Evolutionary conservation across 2,113 vertebrate species (phyloP).

Genomic region (Actenoides lindsayi): DNA sequence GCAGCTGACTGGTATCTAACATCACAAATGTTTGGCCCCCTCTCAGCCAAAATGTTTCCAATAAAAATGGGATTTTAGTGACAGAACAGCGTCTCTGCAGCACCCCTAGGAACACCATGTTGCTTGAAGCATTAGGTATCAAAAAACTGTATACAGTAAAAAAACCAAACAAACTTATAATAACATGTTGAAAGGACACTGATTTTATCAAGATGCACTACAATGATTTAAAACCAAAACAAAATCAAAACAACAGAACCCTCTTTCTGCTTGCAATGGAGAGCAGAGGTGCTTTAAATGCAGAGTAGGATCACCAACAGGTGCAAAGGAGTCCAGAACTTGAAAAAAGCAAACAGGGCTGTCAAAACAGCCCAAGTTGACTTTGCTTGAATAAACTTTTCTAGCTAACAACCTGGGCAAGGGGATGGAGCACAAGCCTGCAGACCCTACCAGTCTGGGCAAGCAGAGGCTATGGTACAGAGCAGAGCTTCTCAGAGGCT

Average conservation of each 20-base stretch:
- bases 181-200: not conserved
- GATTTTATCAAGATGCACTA: not conserved
- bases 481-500: not conserved
- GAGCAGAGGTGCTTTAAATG: not conserved
- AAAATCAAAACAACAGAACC: not conserved
- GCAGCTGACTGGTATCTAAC: not conserved
- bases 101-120: not conserved
- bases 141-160: not conserved
- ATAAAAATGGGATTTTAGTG: not conserved
- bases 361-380: not conserved
- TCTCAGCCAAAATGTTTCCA: not conserved
- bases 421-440: not conserved
- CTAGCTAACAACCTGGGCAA: not conserved
- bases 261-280: not conserved
- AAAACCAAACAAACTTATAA: not conserved
- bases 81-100: not conserved
- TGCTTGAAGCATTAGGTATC: not conserved
- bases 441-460: not conserved
- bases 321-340: not conserved
- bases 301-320: not conserved
- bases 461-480: not conserved
- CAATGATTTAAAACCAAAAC: not conserved
- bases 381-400: not conserved
- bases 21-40: not conserved
- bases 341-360: not conserved